Evolutionary conservation across 2,797 vertebrate genomes (phyloP), one percentile per base, ranked within the genome.

Genomic region (Pipistrellus pipistrellus): DNA sequence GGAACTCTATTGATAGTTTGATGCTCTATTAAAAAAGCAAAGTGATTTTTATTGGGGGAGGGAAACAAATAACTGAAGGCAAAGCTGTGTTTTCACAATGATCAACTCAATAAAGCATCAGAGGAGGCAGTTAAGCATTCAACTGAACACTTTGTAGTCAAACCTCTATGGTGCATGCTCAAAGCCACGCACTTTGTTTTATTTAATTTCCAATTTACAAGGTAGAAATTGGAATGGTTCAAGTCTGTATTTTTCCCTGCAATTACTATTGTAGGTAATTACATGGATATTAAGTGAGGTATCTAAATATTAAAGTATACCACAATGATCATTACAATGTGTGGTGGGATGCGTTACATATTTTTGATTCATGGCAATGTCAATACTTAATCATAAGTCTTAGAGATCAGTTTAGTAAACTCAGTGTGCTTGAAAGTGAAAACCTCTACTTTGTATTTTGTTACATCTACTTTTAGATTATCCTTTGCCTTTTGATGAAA

Each of bases 1-100:
- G 91, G 95, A 95, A 94, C 57, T 85, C 76, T 93, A 23, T 93
- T 95, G n/a, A n/a, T n/a, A 96, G 57, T 88, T 95, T 69, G 77
- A 75, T 95, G 53, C 38, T 89, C 57, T 96, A 90, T 94, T 96
- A 87, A 95, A 97, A 95, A 97, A 95, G 62, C 64, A 72, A 89
- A 81, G 57, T 91, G 51, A 11, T 93, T 96, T 96, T 96, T 48
- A 93, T 78, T 92, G 30, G 68, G 38, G 46, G 81, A 89, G 35
- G 23, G 38, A 35, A 80, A 83, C 51, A 72, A 87, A 91, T 87
- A 44, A 93, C 69, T 75, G 64, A 51, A 92, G 35, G 23, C 20
- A 88, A 93, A 96, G 86, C 12, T 72, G n/a, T 89, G 48, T 91
- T 93, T 95, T 90, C 68, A 82, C 68, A 90, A 75, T 75, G 75